Conservation (phyloP, 1,140 invertebrate species). For the Eubasilissa regina region DNA sequence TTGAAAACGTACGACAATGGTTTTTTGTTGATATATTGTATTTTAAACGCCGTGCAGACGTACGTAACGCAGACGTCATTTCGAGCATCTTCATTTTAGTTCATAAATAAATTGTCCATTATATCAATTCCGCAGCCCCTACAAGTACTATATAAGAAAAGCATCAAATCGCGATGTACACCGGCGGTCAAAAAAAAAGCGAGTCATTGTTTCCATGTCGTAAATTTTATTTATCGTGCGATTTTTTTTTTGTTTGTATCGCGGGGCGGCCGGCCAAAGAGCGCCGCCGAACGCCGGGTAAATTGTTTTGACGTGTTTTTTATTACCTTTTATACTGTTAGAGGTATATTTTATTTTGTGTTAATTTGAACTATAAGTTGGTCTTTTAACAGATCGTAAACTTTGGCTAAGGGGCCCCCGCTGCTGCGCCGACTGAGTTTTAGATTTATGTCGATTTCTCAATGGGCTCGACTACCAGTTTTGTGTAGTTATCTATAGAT, state of each 20-base stretch:
- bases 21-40: constrained; percentile 28
- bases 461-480: constrained; percentile 60
- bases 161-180: constrained; percentile 37
- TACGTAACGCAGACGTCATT: constrained; percentile 24
- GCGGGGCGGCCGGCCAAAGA: constrained; percentile 39
- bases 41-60: constrained; percentile 21
- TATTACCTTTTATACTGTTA: constrained; percentile 40
- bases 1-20: constrained; percentile 18
- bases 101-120: constrained; percentile 60
- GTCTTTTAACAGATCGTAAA: constrained; percentile 75
- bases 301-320: constrained; percentile 49
- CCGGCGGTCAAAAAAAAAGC: constrained; percentile 21
- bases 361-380: constrained; percentile 73
- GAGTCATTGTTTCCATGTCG: constrained; percentile 33
- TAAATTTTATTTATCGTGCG: constrained; percentile 42
- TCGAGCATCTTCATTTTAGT: constrained; percentile 55
- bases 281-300: constrained; percentile 47
- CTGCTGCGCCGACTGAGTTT: constrained; percentile 46
- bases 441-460: constrained; percentile 49
- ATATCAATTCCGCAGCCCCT: constrained; percentile 41
- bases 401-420: constrained; percentile 61
- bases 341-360: constrained; percentile 70
- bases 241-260: constrained; percentile 33
- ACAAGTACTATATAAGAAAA: constrained; percentile 32
- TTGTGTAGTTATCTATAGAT: not conserved